Percentiles rank a stretch among this genome's conserved stretches.
These are phyloP conservation scores for Ptilorrhoa leucosticta DNA, from an alignment of 2,113 vertebrate genomes.

Conservation along the genomic window DNA sequence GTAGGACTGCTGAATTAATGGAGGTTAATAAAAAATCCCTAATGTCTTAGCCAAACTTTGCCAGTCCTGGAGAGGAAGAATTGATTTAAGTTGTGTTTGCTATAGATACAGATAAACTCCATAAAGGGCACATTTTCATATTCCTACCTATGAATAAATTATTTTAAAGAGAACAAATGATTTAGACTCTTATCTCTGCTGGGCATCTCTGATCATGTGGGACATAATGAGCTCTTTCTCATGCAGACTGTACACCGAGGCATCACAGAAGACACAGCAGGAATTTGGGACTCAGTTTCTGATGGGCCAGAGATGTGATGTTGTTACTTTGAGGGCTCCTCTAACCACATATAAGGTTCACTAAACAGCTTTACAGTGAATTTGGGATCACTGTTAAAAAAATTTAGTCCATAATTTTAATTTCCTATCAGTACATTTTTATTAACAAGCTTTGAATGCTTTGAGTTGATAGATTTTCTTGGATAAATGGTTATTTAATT, in stretches of 20 bases:
- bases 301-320: neutral
- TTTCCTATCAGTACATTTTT: neutral
- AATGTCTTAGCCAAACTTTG: slow-evolving; percentile 41
- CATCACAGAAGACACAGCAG: neutral
- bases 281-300: neutral
- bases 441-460: neutral
- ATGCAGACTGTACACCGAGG: neutral
- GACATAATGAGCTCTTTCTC: slow-evolving; percentile 29
- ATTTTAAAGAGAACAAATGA: slow-evolving; percentile 57
- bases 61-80: slow-evolving; percentile 37
- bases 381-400: neutral
- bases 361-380: neutral
- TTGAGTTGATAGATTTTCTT: neutral
- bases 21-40: slow-evolving; percentile 55
- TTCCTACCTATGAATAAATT: slow-evolving; percentile 57
- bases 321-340: neutral
- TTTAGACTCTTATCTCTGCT: slow-evolving; percentile 49
- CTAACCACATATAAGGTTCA: neutral
- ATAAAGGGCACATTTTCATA: slow-evolving; percentile 59
- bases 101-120: slow-evolving; percentile 61
- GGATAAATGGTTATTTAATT: neutral
- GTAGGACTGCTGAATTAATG: slow-evolving; percentile 46
- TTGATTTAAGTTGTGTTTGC: slow-evolving; percentile 52
- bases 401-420: neutral
- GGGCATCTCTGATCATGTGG: slow-evolving; percentile 26